phyloP scores from a whole-genome alignment of 1,140 invertebrate genomes.

The Harpegnathos saltator region DNA sequence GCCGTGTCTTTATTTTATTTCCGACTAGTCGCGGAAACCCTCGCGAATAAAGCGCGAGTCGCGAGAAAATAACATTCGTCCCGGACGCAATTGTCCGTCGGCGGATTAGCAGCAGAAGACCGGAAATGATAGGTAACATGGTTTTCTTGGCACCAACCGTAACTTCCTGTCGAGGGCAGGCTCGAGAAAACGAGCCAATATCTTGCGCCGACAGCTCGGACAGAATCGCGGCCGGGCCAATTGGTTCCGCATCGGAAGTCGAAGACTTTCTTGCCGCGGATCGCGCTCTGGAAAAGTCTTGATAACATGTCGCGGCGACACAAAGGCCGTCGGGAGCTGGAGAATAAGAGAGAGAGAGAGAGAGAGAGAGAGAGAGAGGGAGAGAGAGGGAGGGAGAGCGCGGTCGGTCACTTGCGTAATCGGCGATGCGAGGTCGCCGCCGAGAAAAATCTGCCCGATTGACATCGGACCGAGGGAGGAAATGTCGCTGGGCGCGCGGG shows the following conservation, averaged over 20 bases:
- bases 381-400: too few relatives aligned
- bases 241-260: slow-evolving; percentile 66
- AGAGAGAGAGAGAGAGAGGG: too few relatives aligned
- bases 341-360: too few relatives aligned
- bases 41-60: slow-evolving; percentile 3
- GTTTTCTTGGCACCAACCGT: slow-evolving; percentile 66
- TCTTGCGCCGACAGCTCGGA: slow-evolving; percentile 70
- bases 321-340: slow-evolving; percentile 24
- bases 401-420: slow-evolving; percentile 29
- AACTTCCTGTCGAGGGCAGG: slow-evolving; percentile 75
- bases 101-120: slow-evolving; percentile 38
- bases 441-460: slow-evolving; percentile 29
- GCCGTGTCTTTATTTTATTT: too few relatives aligned
- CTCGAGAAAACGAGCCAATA: slow-evolving; percentile 66
- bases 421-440: background rate
- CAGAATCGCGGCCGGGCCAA: slow-evolving; percentile 43
- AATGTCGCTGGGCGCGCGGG: background rate
- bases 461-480: background rate
- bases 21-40: too few relatives aligned
- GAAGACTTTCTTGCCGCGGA: slow-evolving; percentile 52
- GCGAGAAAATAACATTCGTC: background rate
- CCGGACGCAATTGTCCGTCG: background rate
- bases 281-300: slow-evolving; percentile 18
- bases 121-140: slow-evolving; percentile 62
- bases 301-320: slow-evolving; percentile 57